These are phyloP conservation scores for Archips crataeganus DNA, from an alignment of 2,888 invertebrate genomes.

Conservation along the genomic window DNA sequence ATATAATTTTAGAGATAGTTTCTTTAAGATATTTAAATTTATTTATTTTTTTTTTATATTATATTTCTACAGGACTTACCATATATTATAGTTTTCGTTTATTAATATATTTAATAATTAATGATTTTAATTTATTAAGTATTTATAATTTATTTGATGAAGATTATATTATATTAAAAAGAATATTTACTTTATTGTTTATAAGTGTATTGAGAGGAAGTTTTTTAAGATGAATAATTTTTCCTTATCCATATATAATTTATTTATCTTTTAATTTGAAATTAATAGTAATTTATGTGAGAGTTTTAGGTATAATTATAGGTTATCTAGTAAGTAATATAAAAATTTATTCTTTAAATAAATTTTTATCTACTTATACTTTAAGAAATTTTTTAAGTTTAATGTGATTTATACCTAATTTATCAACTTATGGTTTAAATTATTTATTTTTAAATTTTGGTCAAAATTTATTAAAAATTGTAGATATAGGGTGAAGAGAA, in stretches of 20 bases:
- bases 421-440: slow-evolving; percentile 77
- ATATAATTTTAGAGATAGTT: slow-evolving; percentile 86
- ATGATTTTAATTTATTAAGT: slow-evolving; percentile 76
- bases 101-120: slow-evolving; percentile 82
- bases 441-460: slow-evolving; percentile 76
- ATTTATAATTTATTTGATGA: slow-evolving; percentile 82
- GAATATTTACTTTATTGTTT: slow-evolving; percentile 79
- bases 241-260: slow-evolving; percentile 82
- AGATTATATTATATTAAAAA: slow-evolving; percentile 77
- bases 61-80: slow-evolving; percentile 86
- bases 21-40: slow-evolving; percentile 83
- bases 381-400: slow-evolving; percentile 64
- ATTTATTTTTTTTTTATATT: slow-evolving; percentile 83
- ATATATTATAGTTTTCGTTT: slow-evolving; percentile 86
- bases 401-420: slow-evolving; percentile 85
- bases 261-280: slow-evolving; percentile 83
- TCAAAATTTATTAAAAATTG: slow-evolving; percentile 67
- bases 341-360: slow-evolving; percentile 72
- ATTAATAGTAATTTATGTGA: slow-evolving; percentile 82
- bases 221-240: slow-evolving; percentile 84
- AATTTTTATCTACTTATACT: slow-evolving; percentile 67
- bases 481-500: slow-evolving; percentile 83
- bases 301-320: slow-evolving; percentile 68
- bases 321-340: slow-evolving; percentile 78
- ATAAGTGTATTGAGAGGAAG: slow-evolving; percentile 84